Evolutionary conservation across 2,113 vertebrate genomes (phyloP), one percentile per base, ranked within the genome.

Genomic region (Tetrax tetrax): DNA sequence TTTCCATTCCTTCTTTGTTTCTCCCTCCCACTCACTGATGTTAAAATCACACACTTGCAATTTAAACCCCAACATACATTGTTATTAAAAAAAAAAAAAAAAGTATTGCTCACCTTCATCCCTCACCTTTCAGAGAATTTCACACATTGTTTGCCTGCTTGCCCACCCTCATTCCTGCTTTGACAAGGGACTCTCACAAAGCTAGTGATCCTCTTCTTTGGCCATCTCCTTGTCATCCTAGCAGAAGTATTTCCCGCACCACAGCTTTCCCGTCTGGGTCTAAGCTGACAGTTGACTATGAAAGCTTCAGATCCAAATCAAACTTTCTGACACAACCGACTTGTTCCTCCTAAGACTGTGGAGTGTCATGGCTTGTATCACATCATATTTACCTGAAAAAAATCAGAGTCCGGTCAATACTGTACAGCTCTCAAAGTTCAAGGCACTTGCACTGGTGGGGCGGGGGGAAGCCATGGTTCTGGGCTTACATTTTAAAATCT

Each of bases 251-350:
- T 95, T 84, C 81, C 57, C 9, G 5, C 43, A 65, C 72, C 57
- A 53, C 57, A 50, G 66, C 0, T 0, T 79, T 70, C 66, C 41
- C 33, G 37, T 53, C 77, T 69, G 80, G 59, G 81, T 76, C 78
- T 95, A 83, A 96, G 92, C 90, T 91, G 87, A 91, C 96, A 94
- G 81, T 69, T 96, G 90, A 85, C 83, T 93, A 61, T 37, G 59
- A 96, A 74, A 77, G 51, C 83, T 93, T 92, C 86, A 93, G 77
- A 94, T 96, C 74, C 83, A 68, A 87, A 91, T 95, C 83, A 87
- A 41, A 72, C 69, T 77, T 81, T 45, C 38, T 90, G 69, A 84
- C 74, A 89, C 21, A 63, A 85, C 15, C 0, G 5, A 71, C n/a
- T 33, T 1, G 3, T 92, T 79, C 70, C 59, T 89, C 37, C 14